A percentile compares a stretch with the other conserved stretches of the same genome.
Conservation (phyloP, 2,888 invertebrate genomes). For the Drosophila anomelani region DNA sequence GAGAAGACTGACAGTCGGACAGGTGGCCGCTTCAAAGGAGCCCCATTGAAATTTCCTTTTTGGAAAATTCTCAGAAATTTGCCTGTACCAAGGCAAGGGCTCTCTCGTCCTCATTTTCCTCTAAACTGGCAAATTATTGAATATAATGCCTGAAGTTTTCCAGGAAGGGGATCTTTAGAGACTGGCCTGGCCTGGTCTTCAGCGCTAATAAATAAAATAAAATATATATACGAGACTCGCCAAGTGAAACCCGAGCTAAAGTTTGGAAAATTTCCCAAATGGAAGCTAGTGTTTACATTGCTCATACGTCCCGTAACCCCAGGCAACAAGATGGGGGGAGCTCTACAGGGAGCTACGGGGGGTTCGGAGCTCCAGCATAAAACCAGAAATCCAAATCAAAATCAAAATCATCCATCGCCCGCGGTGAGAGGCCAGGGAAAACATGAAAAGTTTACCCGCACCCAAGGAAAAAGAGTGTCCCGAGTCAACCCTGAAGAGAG, state of each 20-base stretch:
- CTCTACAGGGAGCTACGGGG: background rate
- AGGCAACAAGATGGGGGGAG: background rate
- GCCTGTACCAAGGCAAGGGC: background rate
- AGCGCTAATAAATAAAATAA: background rate
- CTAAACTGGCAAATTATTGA: background rate
- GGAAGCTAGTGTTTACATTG: conserved; percentile 24
- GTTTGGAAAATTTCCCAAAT: background rate
- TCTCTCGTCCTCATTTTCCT: background rate
- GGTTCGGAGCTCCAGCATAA: background rate
- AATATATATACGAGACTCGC: background rate
- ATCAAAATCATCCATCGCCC: conserved; percentile 38
- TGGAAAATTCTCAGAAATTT: background rate
- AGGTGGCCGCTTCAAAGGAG: conserved; percentile 5
- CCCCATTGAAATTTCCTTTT: background rate
- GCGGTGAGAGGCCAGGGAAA: background rate
- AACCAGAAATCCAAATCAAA: conserved; percentile 29
- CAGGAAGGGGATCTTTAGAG: background rate
- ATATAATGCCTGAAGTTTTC: background rate
- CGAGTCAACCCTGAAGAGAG: background rate
- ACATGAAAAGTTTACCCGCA: conserved; percentile 42
- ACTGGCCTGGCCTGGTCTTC: background rate
- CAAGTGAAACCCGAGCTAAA: background rate
- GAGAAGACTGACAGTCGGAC: conserved; percentile 5
- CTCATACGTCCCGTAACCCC: conserved; percentile 28
- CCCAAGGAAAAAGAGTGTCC: conserved; percentile 2